Evolutionary conservation across 2,888 invertebrate species (phyloP).

Genomic region (Laothoe populi): DNA sequence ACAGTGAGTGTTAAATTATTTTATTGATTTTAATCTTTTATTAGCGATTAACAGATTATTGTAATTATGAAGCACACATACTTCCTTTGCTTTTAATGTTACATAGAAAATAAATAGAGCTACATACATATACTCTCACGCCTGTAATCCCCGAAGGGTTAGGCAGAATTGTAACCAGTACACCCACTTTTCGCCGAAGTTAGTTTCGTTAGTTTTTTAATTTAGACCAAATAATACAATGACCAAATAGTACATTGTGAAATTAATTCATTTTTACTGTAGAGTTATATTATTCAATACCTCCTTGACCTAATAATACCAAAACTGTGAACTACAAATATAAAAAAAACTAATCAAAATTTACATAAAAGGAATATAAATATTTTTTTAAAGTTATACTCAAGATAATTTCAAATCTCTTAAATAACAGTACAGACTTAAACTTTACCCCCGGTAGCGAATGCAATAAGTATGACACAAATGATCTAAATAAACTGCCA

Average conservation of each 20-base stretch:
- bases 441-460: constrained; percentile 17
- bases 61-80: no score
- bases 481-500: constrained; percentile 18
- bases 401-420: constrained; percentile 3
- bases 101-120: no score
- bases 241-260: no score
- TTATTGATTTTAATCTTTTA: constrained; percentile 31
- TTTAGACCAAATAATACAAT: no score
- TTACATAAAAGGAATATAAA: constrained; percentile 22
- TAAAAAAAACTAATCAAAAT: constrained; percentile 18
- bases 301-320: no score
- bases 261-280: no score
- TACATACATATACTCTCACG: no score
- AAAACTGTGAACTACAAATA: constrained; percentile 10
- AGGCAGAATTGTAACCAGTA: no score
- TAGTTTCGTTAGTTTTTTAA: no score
- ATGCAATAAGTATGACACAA: constrained; percentile 10
- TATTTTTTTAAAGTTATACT: constrained; percentile 17
- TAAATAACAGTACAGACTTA: not conserved
- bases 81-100: no score
- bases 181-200: no score
- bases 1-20: constrained; percentile 68
- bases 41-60: constrained; percentile 17
- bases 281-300: not conserved
- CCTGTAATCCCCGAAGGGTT: no score